phyloP scores from a whole-genome alignment of 2,888 invertebrate species.

The Chrysotoxum bicinctum region DNA sequence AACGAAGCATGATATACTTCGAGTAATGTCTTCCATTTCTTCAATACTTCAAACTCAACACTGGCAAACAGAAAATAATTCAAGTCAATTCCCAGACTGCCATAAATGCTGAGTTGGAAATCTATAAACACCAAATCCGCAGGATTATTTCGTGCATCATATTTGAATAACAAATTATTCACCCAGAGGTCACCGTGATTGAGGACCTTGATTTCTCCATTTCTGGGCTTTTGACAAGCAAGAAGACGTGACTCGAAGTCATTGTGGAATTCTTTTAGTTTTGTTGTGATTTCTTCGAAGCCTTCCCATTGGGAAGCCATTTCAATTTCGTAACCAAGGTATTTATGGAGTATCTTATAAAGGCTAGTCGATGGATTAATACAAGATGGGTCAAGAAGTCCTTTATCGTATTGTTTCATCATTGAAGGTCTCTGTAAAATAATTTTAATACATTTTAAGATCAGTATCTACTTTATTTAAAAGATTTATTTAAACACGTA shows the following conservation, averaged over 20 bases:
- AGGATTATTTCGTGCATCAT: constrained; percentile 76
- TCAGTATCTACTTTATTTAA: neutral
- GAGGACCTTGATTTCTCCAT: constrained; percentile 79
- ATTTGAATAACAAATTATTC: constrained; percentile 82
- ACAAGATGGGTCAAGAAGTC: constrained; percentile 73
- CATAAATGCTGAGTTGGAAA: constrained; percentile 78
- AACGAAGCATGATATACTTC: constrained; percentile 76
- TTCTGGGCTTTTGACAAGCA: constrained; percentile 55
- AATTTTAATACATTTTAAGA: neutral
- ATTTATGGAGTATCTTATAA: constrained; percentile 50
- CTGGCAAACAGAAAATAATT: constrained; percentile 81
- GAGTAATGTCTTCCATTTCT: constrained; percentile 76
- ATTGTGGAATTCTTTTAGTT: constrained; percentile 77
- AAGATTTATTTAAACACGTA: neutral
- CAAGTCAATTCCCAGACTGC: constrained; percentile 80
- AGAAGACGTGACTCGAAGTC: constrained; percentile 74
- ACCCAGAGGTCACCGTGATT: constrained; percentile 83
- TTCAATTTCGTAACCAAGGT: constrained; percentile 75
- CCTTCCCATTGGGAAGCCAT: constrained; percentile 79
- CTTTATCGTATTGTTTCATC: constrained; percentile 73
- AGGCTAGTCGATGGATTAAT: constrained; percentile 7
- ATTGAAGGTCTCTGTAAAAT: constrained; percentile 74
- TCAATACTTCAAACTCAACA: constrained; percentile 76
- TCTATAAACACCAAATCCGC: constrained; percentile 77
- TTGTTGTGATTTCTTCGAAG: constrained; percentile 79